phyloP scores from a whole-genome alignment of 1,140 invertebrate species.

The Hormaphis cornu region DNA sequence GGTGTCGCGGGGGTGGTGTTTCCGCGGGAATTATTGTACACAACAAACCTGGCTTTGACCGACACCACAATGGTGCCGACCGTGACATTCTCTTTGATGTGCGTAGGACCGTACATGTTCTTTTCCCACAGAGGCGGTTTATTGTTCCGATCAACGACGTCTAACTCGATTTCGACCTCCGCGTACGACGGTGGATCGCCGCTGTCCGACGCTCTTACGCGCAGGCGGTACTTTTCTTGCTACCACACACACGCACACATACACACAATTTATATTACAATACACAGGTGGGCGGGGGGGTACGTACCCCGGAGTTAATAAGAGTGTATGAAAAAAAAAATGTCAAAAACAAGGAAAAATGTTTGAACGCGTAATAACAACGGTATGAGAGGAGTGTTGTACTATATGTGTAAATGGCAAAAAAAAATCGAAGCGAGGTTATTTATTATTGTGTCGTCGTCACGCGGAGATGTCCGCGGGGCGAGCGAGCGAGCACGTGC shows the following conservation, averaged over 20 bases:
- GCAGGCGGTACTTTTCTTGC: conserved; percentile 88
- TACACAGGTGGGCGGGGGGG: no score
- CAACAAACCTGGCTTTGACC: conserved; percentile 95
- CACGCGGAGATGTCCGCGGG: no score
- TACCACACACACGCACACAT: conserved; percentile 43
- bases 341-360: conserved; percentile 35
- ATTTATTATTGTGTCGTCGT: no score
- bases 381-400: no score
- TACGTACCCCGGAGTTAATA: conserved; percentile 37
- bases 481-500: no score
- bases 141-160: conserved; percentile 95
- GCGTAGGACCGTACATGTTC: conserved; percentile 86
- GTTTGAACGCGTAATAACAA: no score
- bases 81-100: conserved; percentile 95
- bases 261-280: no score
- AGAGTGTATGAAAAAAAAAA: conserved; percentile 36
- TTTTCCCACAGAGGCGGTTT: conserved; percentile 92
- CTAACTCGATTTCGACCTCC: conserved; percentile 91
- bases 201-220: conserved; percentile 84
- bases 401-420: no score
- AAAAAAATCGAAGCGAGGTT: no score
- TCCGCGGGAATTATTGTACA: no score
- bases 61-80: conserved; percentile 92
- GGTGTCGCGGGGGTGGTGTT: neutral
- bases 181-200: conserved; percentile 77